Base-by-base conservation (phyloP, 2,797 vertebrate genomes). In the Melanogrammus aeglefinus region DNA sequence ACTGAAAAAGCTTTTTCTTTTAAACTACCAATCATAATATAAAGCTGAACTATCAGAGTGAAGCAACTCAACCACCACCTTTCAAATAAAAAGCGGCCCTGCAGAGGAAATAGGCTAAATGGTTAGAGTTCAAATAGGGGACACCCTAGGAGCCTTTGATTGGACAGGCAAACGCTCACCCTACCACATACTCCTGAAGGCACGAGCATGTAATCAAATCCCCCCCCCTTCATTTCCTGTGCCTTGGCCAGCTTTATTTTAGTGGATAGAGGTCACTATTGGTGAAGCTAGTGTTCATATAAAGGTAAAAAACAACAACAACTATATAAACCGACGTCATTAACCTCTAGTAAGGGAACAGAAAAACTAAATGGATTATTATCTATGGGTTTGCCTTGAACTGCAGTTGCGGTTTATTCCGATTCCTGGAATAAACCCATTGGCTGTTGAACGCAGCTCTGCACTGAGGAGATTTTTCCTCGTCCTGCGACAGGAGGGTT, bases 401-500 rank as follows among this genome's bases (percentile, higher is more conserved):
- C n/a, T 66, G 57, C 57, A 27, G 57, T 63, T 63, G 57, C 7
- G n/a, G 63, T 33, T 72, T 72, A 14, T 4, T 72, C 13, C 5
- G 4, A 33, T 35, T 33, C 33, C 29, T 6, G 8, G 70, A 72
- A 35, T 18, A 72, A 16, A 6, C 70, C 70, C 70, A 14, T 14
- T 31, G 70, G 70, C 13, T n/a, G 12, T 18, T 35, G 70, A 72
- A 72, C 6, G 31, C 29, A 72, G 27, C 29, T 16, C 29, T 35
- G 70, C 29, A 9, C 70, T 35, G 31, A 72, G n/a, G 18, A 21
- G 70, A 31, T 4, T 71, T 66, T 39, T 57, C 33, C 73, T 27
- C 24, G 38, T 75, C 78, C 81, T 74, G 83, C 75, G 80, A 81
- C 71, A 57, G 69, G 74, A 39, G 36, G 9, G 9, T 72, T 72